phyloP scores from a whole-genome alignment of 2,888 invertebrate species.

The Adela reaumurella region DNA sequence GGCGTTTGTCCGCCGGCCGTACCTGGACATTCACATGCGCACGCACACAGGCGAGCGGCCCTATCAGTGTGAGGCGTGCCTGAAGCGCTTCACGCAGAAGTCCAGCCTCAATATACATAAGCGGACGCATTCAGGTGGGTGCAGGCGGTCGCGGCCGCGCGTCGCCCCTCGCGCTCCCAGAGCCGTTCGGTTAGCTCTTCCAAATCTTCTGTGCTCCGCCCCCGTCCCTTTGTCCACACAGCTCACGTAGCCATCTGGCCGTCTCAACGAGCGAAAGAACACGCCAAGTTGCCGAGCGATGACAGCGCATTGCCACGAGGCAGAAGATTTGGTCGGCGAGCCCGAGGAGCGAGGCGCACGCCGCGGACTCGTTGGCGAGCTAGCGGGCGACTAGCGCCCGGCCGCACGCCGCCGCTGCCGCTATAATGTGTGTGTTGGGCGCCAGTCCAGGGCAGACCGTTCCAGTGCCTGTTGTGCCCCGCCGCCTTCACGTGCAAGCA shows the following conservation, averaged over 20 bases:
- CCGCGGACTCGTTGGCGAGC: constrained; percentile 38
- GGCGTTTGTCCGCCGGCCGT: constrained; percentile 48
- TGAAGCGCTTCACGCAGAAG: constrained; percentile 78
- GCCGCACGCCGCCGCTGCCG: constrained; percentile 34
- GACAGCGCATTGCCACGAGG: neutral
- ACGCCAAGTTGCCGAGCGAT: neutral
- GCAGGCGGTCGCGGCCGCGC: constrained; percentile 46
- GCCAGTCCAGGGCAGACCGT: constrained; percentile 58
- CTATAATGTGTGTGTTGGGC: constrained; percentile 54
- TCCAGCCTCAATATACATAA: constrained; percentile 79
- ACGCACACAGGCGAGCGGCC: constrained; percentile 60
- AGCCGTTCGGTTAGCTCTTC: constrained; percentile 15
- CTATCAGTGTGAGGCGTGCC: constrained; percentile 69
- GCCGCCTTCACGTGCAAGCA: constrained; percentile 59
- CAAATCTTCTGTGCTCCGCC: constrained; percentile 20
- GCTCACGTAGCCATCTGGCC: constrained; percentile 3
- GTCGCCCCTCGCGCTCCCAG: constrained; percentile 37
- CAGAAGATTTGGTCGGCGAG: constrained; percentile 10
- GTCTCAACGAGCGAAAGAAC: neutral
- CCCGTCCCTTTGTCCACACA: constrained; percentile 7
- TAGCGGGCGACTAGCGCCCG: constrained; percentile 43
- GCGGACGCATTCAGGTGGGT: constrained; percentile 69
- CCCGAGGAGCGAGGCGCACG: constrained; percentile 50
- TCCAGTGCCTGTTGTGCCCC: constrained; percentile 59
- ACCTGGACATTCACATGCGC: constrained; percentile 53